Evolutionary conservation across 2,888 invertebrate genomes (phyloP).

Genomic region (Thyatira batis): DNA sequence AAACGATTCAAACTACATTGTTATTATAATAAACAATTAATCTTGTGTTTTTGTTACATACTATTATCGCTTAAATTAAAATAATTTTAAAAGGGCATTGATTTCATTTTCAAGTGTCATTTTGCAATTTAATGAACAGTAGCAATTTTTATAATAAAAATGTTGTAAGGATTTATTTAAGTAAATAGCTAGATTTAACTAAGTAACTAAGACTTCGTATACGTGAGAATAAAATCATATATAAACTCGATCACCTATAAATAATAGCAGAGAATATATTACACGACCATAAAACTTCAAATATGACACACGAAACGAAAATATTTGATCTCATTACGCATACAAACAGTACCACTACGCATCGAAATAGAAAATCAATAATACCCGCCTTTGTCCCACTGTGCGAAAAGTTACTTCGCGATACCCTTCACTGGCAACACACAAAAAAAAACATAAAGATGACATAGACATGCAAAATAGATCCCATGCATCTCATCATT

Average conservation of each 20-base stretch:
- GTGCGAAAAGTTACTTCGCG: conserved; percentile 61
- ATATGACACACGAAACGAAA: conserved; percentile 75
- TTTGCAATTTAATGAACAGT: no score
- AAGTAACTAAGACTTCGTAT: conserved; percentile 2
- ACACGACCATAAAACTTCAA: conserved; percentile 58
- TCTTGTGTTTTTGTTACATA: conserved; percentile 54
- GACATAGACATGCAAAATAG: conserved; percentile 74
- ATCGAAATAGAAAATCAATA: conserved; percentile 59
- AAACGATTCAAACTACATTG: conserved; percentile 38
- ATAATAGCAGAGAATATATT: conserved; percentile 54
- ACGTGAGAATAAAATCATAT: conserved; percentile 28
- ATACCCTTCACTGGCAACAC: conserved; percentile 22
- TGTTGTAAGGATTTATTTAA: no score
- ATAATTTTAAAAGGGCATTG: not conserved
- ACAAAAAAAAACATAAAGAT: conserved; percentile 37
- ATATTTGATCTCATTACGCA: conserved; percentile 79
- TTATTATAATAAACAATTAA: conserved; percentile 71
- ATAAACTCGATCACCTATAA: conserved; percentile 47
- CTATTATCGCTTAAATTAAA: conserved; percentile 15
- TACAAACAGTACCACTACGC: conserved; percentile 50
- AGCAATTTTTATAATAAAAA: no score
- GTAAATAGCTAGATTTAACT: no score
- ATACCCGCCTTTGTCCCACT: conserved; percentile 46
- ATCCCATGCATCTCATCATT: conserved; percentile 51
- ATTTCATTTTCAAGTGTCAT: no score